phyloP scores from a whole-genome alignment of 2,113 vertebrate species.

The Calypte anna region DNA sequence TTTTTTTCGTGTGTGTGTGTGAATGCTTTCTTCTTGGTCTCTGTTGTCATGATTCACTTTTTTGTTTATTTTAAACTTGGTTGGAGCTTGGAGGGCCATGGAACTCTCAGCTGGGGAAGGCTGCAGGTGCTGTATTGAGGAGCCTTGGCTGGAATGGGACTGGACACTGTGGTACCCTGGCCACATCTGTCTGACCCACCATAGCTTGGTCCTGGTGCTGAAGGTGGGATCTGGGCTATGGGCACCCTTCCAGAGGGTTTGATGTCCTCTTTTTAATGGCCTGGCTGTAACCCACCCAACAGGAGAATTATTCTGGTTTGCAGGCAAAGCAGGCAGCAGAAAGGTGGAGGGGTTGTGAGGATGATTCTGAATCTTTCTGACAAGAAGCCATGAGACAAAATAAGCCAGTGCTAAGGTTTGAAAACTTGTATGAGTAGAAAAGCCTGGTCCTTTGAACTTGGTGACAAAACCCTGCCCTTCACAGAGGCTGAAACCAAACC shows the following conservation, averaged over 20 bases:
- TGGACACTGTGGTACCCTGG: background rate
- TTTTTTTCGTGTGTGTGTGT: background rate
- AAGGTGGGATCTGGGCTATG: background rate
- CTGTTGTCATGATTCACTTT: background rate
- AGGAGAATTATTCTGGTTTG: background rate
- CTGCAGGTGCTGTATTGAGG: fast-evolving
- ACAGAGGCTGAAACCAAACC: background rate
- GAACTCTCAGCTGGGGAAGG: fast-evolving
- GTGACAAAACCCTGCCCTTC: background rate
- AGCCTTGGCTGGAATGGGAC: background rate
- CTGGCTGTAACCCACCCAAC: background rate
- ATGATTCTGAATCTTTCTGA: background rate
- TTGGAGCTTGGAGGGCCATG: background rate
- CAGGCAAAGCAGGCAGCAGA: background rate
- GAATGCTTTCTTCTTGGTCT: background rate
- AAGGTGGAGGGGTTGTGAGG: fast-evolving
- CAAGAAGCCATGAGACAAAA: background rate
- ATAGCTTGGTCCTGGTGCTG: background rate
- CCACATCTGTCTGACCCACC: fast-evolving
- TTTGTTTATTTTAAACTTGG: background rate
- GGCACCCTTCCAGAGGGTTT: background rate
- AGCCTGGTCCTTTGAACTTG: background rate
- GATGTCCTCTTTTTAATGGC: background rate
- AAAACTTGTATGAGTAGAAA: background rate
- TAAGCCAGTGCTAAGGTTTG: background rate